A percentile compares a stretch with the other conserved stretches of the same genome.
phyloP scores from a whole-genome alignment of 2,797 vertebrate genomes.

The Antrozous pallidus region DNA sequence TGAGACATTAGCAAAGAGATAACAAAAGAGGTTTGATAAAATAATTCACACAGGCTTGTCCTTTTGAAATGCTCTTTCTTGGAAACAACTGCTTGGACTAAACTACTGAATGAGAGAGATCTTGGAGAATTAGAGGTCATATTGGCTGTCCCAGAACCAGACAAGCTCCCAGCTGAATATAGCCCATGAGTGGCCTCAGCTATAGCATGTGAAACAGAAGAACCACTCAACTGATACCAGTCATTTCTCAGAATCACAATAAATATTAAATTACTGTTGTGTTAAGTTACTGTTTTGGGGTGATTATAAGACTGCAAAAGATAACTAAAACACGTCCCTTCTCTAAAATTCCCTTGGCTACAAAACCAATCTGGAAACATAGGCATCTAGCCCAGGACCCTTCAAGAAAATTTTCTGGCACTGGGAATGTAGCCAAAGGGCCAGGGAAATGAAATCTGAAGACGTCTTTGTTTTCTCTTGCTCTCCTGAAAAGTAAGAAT shows the following conservation, averaged over 20 bases:
- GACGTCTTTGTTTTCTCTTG: background rate
- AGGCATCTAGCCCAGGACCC: background rate
- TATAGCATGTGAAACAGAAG: background rate
- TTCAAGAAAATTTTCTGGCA: background rate
- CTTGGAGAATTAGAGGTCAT: background rate
- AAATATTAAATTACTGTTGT: background rate
- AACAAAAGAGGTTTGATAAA: background rate
- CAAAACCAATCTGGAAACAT: constrained; percentile 15
- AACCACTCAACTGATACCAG: background rate
- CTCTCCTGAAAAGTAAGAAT: background rate
- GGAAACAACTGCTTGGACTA: background rate
- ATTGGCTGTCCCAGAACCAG: background rate
- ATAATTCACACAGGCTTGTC: background rate
- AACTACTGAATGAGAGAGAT: background rate
- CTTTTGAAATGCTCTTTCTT: background rate
- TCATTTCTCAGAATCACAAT: background rate
- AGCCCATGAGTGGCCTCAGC: background rate
- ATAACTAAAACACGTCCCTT: background rate
- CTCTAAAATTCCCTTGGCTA: constrained; percentile 25
- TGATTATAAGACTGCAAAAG: background rate
- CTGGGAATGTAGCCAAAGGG: background rate
- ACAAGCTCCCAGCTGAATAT: background rate
- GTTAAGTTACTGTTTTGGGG: background rate
- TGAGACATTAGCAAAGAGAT: background rate
- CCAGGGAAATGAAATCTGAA: background rate